A percentile compares a stretch with the other conserved stretches of the same genome.
These are phyloP conservation scores for Acarapis woodi DNA, from an alignment of 1,140 invertebrate species.

Conservation along the genomic window DNA sequence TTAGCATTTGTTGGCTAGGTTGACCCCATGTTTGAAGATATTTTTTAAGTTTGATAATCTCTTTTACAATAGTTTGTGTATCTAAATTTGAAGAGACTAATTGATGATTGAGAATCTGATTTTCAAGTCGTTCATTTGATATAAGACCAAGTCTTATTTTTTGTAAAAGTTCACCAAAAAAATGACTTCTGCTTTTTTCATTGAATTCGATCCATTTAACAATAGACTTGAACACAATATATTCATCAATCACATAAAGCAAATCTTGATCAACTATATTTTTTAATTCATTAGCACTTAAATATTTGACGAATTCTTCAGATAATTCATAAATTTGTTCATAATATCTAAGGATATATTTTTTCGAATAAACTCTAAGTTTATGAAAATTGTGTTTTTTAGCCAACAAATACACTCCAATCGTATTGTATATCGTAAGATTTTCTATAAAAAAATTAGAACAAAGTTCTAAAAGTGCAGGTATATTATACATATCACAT, in stretches of 20 bases:
- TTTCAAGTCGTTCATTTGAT: background rate
- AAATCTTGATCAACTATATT: background rate
- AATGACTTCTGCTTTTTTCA: background rate
- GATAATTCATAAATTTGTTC: background rate
- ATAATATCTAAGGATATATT: constrained; percentile 1
- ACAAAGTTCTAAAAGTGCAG: background rate
- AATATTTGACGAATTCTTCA: background rate
- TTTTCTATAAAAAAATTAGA: background rate
- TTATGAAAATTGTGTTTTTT: background rate
- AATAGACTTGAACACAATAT: background rate
- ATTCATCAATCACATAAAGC: background rate
- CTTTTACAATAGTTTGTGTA: background rate
- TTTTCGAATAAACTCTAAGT: background rate
- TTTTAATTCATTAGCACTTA: background rate
- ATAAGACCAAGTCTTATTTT: constrained; percentile 1
- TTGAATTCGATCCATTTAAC: background rate
- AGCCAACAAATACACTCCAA: background rate
- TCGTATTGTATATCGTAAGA: background rate
- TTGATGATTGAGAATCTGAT: background rate
- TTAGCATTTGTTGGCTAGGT: background rate
- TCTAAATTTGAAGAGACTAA: background rate
- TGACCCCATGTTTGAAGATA: background rate
- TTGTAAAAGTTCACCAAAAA: background rate
- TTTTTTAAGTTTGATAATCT: background rate
- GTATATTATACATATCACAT: constrained; percentile 2